A percentile compares a stretch with the other conserved stretches of the same genome.
phyloP scores from a whole-genome alignment of 2,888 invertebrate genomes.

The Druceiella hillmani region DNA sequence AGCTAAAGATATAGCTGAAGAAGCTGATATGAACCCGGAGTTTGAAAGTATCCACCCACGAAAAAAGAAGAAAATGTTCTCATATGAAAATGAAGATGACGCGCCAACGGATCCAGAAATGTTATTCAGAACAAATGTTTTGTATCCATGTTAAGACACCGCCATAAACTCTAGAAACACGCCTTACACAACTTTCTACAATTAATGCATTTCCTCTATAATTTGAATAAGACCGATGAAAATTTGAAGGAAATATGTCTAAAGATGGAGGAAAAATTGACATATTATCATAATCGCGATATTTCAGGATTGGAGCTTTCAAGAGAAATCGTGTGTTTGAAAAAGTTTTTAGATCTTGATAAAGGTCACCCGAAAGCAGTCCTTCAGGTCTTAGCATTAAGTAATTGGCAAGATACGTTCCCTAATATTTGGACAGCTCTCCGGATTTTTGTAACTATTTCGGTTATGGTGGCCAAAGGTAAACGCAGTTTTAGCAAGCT shows the following conservation, averaged over 20 bases:
- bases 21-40: constrained; percentile 1
- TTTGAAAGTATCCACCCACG: neutral
- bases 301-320: constrained; percentile 1
- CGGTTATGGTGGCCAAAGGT: constrained; percentile 17
- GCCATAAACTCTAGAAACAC: constrained; percentile 2
- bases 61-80: neutral
- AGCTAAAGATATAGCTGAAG: constrained; percentile 6
- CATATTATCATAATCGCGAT: constrained; percentile 3
- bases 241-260: constrained; percentile 4
- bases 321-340: too few species aligned
- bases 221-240: constrained; percentile 1
- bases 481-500: constrained; percentile 17
- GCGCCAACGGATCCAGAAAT: neutral
- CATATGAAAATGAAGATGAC: constrained; percentile 2
- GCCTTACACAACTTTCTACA: constrained; percentile 2
- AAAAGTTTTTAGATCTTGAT: too few species aligned
- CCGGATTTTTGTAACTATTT: constrained; percentile 11
- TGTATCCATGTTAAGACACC: constrained; percentile 2
- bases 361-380: constrained; percentile 3
- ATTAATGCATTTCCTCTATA: constrained; percentile 2
- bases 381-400: too few species aligned
- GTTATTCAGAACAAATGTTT: constrained; percentile 2
- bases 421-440: constrained; percentile 5
- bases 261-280: neutral
- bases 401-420: constrained; percentile 2